Evolutionary conservation across 2,797 vertebrate species (phyloP).

Genomic region (Hemitrygon akajei): DNA sequence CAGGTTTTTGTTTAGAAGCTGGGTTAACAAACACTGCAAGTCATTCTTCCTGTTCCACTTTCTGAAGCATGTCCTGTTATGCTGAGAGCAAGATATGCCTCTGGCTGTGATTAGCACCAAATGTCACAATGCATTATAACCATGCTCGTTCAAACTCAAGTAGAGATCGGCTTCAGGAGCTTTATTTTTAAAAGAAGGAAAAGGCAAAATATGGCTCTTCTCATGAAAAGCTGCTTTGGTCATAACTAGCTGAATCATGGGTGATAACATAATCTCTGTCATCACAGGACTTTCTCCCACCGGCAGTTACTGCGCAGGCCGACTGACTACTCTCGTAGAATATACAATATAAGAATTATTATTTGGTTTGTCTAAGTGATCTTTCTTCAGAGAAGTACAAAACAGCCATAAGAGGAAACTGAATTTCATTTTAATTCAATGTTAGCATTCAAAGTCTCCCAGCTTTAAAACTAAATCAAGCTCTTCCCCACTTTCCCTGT

Average conservation of each 20-base stretch:
- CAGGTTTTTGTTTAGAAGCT: slow-evolving; percentile 37
- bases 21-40: slow-evolving; percentile 27
- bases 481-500: background rate
- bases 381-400: background rate
- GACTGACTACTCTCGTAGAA: background rate
- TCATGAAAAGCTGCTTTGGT: background rate
- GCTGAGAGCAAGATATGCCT: background rate
- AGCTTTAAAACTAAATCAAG: background rate
- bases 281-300: background rate
- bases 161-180: background rate
- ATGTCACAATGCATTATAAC: slow-evolving; percentile 12
- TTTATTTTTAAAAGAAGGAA: background rate
- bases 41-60: slow-evolving; percentile 33
- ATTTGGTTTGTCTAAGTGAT: background rate
- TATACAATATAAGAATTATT: background rate
- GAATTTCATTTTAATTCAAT: background rate
- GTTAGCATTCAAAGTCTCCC: background rate
- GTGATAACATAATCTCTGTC: slow-evolving; percentile 17
- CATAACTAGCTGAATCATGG: slow-evolving; percentile 13
- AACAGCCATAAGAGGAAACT: background rate
- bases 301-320: background rate
- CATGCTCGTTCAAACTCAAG: background rate
- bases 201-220: background rate
- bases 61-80: background rate
- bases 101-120: slow-evolving; percentile 35